Conservation (phyloP, 2,888 invertebrate genomes). For the Hirtodrosophila confusa region DNA sequence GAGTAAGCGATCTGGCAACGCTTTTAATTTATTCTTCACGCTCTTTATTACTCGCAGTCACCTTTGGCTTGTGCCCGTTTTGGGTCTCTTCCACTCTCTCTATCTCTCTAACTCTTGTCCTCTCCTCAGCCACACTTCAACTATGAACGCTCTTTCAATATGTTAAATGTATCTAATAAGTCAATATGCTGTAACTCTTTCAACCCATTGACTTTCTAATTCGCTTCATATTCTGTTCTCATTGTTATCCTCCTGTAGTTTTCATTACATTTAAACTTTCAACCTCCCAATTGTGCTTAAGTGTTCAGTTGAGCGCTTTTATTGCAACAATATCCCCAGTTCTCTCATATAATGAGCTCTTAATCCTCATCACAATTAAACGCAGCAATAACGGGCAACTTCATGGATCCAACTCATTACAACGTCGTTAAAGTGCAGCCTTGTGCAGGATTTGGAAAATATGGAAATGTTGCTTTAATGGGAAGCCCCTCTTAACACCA, state of each 20-base stretch:
- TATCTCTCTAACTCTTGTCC: no score
- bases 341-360: conserved; percentile 41
- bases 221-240: background rate
- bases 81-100: no score
- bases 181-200: no score
- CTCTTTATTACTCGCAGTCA: no score
- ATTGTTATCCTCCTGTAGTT: background rate
- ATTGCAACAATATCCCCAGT: conserved; percentile 29
- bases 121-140: no score
- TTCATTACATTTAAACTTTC: conserved; percentile 6
- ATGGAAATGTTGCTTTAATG: conserved; percentile 29
- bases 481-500: conserved; percentile 4
- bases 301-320: conserved; percentile 27
- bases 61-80: no score
- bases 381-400: conserved; percentile 21
- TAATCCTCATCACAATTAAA: conserved; percentile 48
- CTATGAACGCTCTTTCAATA: no score
- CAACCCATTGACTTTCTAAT: no score
- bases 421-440: conserved; percentile 37
- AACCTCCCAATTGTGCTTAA: conserved; percentile 25
- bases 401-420: conserved; percentile 41
- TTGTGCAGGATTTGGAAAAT: conserved; percentile 9
- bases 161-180: no score
- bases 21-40: no score
- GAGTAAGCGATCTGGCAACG: no score